Base-by-base conservation (phyloP, 2,113 vertebrate genomes). In the Brevimyrus niger region DNA sequence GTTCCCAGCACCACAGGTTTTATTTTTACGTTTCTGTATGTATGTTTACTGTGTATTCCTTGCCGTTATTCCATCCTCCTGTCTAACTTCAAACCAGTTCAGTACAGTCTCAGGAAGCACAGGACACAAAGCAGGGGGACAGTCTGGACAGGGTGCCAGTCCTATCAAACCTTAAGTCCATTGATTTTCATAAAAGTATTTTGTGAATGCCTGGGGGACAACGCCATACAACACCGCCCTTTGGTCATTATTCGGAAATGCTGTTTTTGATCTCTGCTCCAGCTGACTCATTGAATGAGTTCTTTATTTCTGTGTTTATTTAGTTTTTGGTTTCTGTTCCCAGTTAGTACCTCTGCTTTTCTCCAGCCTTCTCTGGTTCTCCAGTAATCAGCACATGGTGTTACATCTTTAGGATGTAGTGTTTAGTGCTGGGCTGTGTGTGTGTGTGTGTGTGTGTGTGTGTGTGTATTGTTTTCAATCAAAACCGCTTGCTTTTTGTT, bases 181-280 rank as follows among this genome's bases (percentile, higher is more conserved):
- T n/a, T 80, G 73, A 42, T 80, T 80, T 80, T 42, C 73, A 80
- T 7, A 42, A 42, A 21, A 42, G 73, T 80, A 42, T 80, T 80
- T 4, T 38, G 73, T 19, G 35, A 69, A 61, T n/a, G 23, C 7
- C 55, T n/a, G 3, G 27, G 10, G 27, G n/a, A 31, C 8, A 0
- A 11, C 0, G 73, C 27, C 6, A 21, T 44, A 84, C 3, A 46
- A 3, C 19, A 19, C 13, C 11, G 21, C 3, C 42, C 46, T 86
- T 47, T 50, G 47, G 8, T 27, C 83, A 15, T 86, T 11, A 47
- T 50, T 35, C 83, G 15, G 21, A 86, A 50, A 86, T 27, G 23
- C n/a, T 86, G 44, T 15, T 86, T 86, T 31, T 86, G 47, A 46
- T 86, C n/a, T 86, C 44, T 86, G 83, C 83, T 86, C 44, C 47